These are phyloP conservation scores for Enteromius argenteus DNA, from an alignment of 2,797 vertebrate species.

Conservation along the genomic window DNA sequence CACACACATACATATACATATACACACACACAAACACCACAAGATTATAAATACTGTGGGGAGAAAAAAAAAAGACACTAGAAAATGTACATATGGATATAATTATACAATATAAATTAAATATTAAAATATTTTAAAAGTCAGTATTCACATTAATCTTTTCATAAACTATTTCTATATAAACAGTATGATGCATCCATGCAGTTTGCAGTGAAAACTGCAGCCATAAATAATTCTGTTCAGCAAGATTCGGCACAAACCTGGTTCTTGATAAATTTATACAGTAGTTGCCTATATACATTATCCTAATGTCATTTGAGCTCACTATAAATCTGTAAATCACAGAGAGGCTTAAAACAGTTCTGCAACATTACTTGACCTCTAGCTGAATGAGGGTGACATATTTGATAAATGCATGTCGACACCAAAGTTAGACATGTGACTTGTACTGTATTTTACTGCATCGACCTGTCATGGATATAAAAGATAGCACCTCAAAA, in stretches of 20 bases:
- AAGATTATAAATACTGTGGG: neutral
- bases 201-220: neutral
- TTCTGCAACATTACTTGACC: neutral
- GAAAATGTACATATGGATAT: neutral
- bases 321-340: neutral
- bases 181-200: neutral
- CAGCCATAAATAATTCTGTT: neutral
- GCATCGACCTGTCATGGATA: neutral
- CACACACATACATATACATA: neutral
- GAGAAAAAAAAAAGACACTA: neutral
- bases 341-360: neutral
- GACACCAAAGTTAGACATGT: neutral
- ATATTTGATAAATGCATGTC: neutral
- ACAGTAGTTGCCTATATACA: neutral
- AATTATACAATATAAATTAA: neutral
- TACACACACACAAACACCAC: neutral
- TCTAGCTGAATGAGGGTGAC: neutral
- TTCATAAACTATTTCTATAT: neutral
- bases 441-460: slow-evolving; percentile 2
- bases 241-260: neutral
- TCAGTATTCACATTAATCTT: neutral
- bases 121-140: neutral
- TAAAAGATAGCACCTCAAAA: neutral
- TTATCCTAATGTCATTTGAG: neutral
- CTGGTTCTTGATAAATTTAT: neutral